Percentiles rank a stretch among this genome's conserved stretches.
Evolutionary conservation across 2,888 invertebrate genomes (phyloP).

Genomic region (Pinctada fucata): DNA sequence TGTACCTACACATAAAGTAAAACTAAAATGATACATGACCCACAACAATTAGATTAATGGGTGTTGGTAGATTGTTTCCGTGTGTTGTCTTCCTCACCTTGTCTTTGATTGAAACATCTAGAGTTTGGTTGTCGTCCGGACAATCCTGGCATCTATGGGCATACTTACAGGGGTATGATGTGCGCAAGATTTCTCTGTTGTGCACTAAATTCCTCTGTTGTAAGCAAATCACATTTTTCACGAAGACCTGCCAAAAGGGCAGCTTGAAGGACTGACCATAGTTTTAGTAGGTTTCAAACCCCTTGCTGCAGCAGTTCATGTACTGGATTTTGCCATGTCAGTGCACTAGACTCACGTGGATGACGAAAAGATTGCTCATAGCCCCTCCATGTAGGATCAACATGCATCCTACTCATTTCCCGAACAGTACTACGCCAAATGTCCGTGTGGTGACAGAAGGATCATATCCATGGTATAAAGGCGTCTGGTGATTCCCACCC

Average conservation of each 20-base stretch:
- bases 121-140: slow-evolving; percentile 1
- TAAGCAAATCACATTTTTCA: too few relatives aligned
- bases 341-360: neutral
- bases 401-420: slow-evolving; percentile 16
- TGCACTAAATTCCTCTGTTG: too few relatives aligned
- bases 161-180: slow-evolving; percentile 5
- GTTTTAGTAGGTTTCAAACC: too few relatives aligned
- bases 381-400: slow-evolving; percentile 1
- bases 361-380: slow-evolving; percentile 17
- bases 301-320: neutral
- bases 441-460: too few relatives aligned
- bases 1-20: too few relatives aligned
- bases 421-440: neutral
- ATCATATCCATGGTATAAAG: too few relatives aligned
- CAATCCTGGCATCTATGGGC: slow-evolving; percentile 13
- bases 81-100: neutral
- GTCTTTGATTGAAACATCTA: neutral
- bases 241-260: slow-evolving; percentile 4
- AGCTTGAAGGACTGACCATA: neutral
- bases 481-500: too few relatives aligned
- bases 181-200: neutral
- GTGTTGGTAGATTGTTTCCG: slow-evolving; percentile 4
- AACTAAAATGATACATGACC: too few relatives aligned
- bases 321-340: slow-evolving; percentile 10
- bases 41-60: slow-evolving; percentile 21